Evolutionary conservation across 2,113 vertebrate genomes (phyloP), one percentile per base, ranked within the genome.

Genomic region (Montifringilla adamsi): DNA sequence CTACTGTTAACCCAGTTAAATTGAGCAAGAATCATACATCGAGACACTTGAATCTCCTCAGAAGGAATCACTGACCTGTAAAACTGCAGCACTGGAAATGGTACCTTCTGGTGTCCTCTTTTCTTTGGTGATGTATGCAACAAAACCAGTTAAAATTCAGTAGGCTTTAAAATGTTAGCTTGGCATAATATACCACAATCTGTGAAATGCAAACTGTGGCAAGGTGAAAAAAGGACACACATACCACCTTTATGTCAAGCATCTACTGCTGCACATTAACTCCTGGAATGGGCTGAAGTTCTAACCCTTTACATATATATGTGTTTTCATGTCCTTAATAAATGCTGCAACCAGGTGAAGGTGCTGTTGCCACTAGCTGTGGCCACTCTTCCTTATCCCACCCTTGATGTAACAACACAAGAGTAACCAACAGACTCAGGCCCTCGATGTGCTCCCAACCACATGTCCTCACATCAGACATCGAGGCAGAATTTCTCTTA

Each of bases 11-110:
- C 56, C 74, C 89, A 60, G 80, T 78, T 94, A 91, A 92, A 91
- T 3, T 87, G 77, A 87, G 41, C 16, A 23, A 91, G 89, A 91
- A 87, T 11, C 68, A 20, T 79, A 93, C 37, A 84, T 41, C 0
- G 2, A 87, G 58, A 82, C 37, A 53, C 31, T 94, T 89, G 69
- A 73, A 43, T 76, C 74, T 93, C 84, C 44, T 75, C 73, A 78
- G 52, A 94, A 92, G 53, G 69, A 87, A 84, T 82, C 70, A 46
- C 37, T 93, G 94, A 95, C 81, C 73, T 79, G 73, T 79, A 87
- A 94, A 93, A 96, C 15, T 58, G 43, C 77, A 94, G 56, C 23
- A 33, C 31, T 88, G 70, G 70, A 79, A 94, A 78, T 2, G 0
- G 47, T 28, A 70, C 84, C 73, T 93, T 93, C 60, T 96, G 81